Base-by-base conservation (phyloP, 1,140 invertebrate genomes). In the Lepidurus couesii region DNA sequence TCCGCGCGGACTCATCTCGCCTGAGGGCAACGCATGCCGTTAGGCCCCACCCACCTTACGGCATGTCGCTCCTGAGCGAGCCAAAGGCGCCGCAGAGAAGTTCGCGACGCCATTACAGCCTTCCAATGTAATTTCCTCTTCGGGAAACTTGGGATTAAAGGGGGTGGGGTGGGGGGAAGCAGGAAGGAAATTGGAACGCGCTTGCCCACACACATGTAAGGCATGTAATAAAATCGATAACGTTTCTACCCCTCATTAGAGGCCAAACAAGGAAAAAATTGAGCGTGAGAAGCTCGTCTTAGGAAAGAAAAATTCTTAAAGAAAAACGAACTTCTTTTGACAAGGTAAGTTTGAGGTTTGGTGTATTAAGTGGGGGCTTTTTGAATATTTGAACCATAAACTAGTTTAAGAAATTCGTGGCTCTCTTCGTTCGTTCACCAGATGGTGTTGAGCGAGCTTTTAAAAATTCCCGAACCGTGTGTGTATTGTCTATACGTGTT, bases 121-220 rank as follows among this genome's bases (percentile, higher is more conserved):
- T 65, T 65, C 53, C 53, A 65, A 65, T 65, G 53, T 21, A 65
- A 65, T 65, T 65, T 65, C 53, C 53, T 65, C 9, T 7, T 34
- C 8, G 53, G 53, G 53, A 65, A 65, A 65, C 53, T 9, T 21
- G 53, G 16, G 9, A 65, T 21, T 21, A 65, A 13, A 13, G 21
- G 53, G 53, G 21, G 21, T 16, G 10, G 16, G 21, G 21, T 34
- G 34, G 9, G 3, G 21, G 53, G 53, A 65, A 65, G 13, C 13
- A 65, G 16, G n/a, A 65, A 21, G 21, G 34, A 34, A 34, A 34
- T 34, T 34, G 16, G 53, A 65, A 65, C 53, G 53, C 53, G 53
- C 53, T 65, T 65, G 53, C 53, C 53, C 53, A 34, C 34, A 34
- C 34, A 34, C 34, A 34, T 34, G 34, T 34, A 4, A 2, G 34